Base-by-base conservation (phyloP, 1,140 invertebrate species). In the Drosophila sucinea region DNA sequence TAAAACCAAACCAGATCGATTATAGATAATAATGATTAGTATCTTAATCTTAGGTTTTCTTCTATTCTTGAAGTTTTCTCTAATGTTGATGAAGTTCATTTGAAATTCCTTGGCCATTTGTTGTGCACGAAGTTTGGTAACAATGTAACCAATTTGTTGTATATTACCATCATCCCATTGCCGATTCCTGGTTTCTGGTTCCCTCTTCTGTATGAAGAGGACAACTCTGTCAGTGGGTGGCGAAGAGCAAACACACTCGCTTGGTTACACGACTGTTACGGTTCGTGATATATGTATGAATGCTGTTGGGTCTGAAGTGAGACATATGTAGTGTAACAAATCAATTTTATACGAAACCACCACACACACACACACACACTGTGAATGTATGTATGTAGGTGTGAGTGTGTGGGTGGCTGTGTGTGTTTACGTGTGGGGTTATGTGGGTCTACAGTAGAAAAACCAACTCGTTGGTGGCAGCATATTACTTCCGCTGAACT, bases 251-350 rank as follows among this genome's bases (percentile, higher is more conserved):
- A 70, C 38, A 54, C 38, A 58, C 11, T 17, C 29, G 32, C 30
- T 27, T 38, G 44, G 57, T 8, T 29, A 32, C 27, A 44, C 44
- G 60, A 61, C 44, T 25, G 70, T 69, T 73, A 32, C 51, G 54
- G 62, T 40, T 55, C 38, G 72, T 54, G 61, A 61, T 40, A 58
- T 56, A 32, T n/a, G 40, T 10, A 33, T 33, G 6, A 2, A 56
- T 11, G 69, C 65, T 63, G 56, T 69, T 69, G 54, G 61, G 58
- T 67, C 44, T 65, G 73, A 77, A 77, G 74, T 77, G 67, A 86
- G 81, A 86, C 81, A 85, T 86, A 85, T 85, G 82, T 85, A 81
- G 73, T 63, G 70, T 85, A 86, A 86, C 83, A 86, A 86, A 86
- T 86, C 82, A 86, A 86, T 86, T 87, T 86, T 86, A 79, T 75